Base-by-base conservation (phyloP, 2,797 vertebrate genomes). In the Sphaeramia orbicularis region DNA sequence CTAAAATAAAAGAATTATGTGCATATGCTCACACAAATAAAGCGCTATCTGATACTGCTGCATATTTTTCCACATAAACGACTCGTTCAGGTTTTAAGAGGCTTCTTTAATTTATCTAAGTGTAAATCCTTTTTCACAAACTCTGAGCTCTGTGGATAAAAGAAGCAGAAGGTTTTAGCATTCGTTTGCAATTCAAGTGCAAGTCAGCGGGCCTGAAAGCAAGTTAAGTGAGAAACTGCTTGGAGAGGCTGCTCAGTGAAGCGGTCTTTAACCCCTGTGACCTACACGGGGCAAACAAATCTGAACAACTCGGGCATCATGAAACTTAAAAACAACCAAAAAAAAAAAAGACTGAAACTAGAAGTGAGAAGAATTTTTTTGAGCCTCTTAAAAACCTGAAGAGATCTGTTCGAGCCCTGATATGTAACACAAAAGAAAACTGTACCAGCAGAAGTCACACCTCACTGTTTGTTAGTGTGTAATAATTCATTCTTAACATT, bases 151-250 rank as follows among this genome's bases (percentile, higher is more conserved):
- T 56, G 78, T 14, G 64, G 53, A 76, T 69, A 65, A 71, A 52
- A 71, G 72, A 68, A 60, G 42, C 60, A 41, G 51, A 69, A 45
- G 64, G 27, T 53, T 67, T 81, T 76, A 76, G 71, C 64, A 57
- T 79, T 71, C 76, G 78, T 80, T 87, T 83, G 62, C 61, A 54
- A 80, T 68, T 76, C 57, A 72, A 78, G 66, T 70, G 57, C 41
- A 52, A 74, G 65, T 51, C 70, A 65, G 55, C 52, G 72, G 77
- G 53, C 65, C 66, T 61, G 69, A 74, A 77, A 78, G 66, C 50
- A 53, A 65, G 77, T 61, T 64, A 72, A 85, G 84, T 80, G 75
- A 78, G 55, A 79, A 85, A 32, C 9, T 52, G 71, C 70, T 80
- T 72, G 15, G 38, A 66, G 43, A 7, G 50, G 56, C 38, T 67